A percentile compares a stretch with the other conserved stretches of the same genome.
Conservation (phyloP, 1,140 invertebrate genomes). For the Drosophila kurseongensis region DNA sequence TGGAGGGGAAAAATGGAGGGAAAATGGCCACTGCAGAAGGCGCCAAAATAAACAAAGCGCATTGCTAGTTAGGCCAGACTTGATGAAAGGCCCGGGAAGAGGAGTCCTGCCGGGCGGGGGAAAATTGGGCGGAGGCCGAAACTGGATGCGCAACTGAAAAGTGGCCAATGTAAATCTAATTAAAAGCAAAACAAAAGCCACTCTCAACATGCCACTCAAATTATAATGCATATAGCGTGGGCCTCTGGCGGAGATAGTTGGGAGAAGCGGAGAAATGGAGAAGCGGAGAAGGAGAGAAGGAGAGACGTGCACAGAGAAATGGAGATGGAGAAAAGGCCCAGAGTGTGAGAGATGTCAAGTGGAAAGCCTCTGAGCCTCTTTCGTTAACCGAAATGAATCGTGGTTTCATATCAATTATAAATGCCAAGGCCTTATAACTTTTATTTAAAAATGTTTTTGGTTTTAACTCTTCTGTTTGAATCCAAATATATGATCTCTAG, state of each 20-base stretch:
- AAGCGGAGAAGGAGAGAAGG: background rate
- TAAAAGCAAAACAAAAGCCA: constrained; percentile 81
- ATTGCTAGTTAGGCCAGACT: constrained; percentile 65
- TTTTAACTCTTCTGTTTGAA: too few species aligned
- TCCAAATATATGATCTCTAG: too few species aligned
- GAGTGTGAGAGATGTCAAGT: constrained; percentile 37
- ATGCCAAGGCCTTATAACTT: too few species aligned
- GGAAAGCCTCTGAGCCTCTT: constrained; percentile 34
- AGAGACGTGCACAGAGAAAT: background rate
- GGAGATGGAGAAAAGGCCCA: background rate
- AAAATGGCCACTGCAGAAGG: constrained; percentile 58
- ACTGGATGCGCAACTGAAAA: constrained; percentile 70
- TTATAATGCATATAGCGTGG: constrained; percentile 72
- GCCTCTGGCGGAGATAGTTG: constrained; percentile 15
- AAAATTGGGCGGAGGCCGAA: constrained; percentile 20
- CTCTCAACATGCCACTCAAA: constrained; percentile 80
- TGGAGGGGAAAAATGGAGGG: background rate
- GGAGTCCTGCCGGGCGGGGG: constrained; percentile 5
- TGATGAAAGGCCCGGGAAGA: constrained; percentile 45
- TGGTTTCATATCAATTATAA: background rate
- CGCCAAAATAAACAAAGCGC: constrained; percentile 80
- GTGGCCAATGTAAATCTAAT: constrained; percentile 82
- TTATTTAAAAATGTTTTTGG: too few species aligned
- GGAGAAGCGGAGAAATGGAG: background rate
- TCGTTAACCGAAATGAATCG: constrained; percentile 38